These are phyloP conservation scores for Tolmerus cingulatus DNA, from an alignment of 2,888 invertebrate genomes.

Conservation along the genomic window DNA sequence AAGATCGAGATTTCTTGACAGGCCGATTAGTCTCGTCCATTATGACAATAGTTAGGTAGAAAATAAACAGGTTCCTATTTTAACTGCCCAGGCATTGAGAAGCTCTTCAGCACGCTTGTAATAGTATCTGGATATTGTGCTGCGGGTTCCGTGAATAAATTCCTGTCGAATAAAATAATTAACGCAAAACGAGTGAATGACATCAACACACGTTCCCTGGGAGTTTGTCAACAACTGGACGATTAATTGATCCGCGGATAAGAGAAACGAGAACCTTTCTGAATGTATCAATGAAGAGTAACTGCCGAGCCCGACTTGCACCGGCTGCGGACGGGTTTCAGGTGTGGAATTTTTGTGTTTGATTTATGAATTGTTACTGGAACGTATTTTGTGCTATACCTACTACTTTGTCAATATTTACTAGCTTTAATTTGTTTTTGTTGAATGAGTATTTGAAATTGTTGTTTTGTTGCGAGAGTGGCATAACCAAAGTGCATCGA, in stretches of 20 bases:
- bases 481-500: constrained; percentile 8
- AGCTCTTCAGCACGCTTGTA: not conserved
- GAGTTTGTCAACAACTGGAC: not conserved
- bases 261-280: not conserved
- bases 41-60: not conserved
- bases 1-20: not conserved
- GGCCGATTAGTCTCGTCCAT: not conserved
- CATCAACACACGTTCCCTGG: not conserved
- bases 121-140: not conserved
- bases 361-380: not conserved
- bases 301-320: not conserved
- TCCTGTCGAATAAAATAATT: constrained; percentile 30
- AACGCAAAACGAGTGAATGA: constrained; percentile 14
- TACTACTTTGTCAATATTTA: not conserved
- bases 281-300: not conserved
- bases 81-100: not conserved
- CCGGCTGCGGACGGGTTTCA: not conserved
- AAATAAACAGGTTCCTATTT: not conserved
- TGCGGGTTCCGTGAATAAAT: not conserved
- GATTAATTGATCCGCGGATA: not conserved
- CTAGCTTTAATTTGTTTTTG: not conserved
- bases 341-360: not conserved
- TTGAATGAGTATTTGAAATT: not conserved
- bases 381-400: constrained; percentile 17
- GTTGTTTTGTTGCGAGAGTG: not conserved